Conservation (phyloP, 2,888 invertebrate species). For the Subacronicta megacephala region DNA sequence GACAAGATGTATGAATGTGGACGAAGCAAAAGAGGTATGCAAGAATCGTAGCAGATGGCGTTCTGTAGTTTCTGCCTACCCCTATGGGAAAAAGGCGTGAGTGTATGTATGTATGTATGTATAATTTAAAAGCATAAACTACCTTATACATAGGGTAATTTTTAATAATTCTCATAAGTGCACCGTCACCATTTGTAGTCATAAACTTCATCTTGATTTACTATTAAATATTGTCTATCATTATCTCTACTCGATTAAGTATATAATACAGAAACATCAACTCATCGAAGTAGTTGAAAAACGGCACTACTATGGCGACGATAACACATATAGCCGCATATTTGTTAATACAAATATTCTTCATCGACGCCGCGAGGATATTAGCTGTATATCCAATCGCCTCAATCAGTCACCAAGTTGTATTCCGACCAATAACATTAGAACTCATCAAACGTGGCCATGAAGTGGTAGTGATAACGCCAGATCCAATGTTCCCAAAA, state of each 20-base stretch:
- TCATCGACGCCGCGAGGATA: slow-evolving; percentile 65
- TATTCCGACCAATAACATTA: slow-evolving; percentile 69
- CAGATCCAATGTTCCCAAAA: slow-evolving; percentile 69
- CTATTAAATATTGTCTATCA: no score
- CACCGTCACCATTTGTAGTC: no score
- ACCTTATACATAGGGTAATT: no score
- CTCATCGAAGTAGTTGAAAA: slow-evolving; percentile 6
- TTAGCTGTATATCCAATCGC: slow-evolving; percentile 69
- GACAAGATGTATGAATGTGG: no score
- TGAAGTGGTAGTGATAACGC: slow-evolving; percentile 73
- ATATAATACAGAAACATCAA: slow-evolving; percentile 10
- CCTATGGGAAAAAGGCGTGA: no score
- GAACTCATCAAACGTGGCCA: slow-evolving; percentile 77
- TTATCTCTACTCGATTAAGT: slow-evolving; percentile 2
- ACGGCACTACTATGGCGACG: slow-evolving; percentile 13
- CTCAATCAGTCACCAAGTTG: slow-evolving; percentile 78
- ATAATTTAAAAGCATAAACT: no score
- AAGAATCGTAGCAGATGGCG: no score
- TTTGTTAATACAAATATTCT: slow-evolving; percentile 4
- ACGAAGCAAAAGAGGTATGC: no score
- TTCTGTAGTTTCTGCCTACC: no score
- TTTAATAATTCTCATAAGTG: no score
- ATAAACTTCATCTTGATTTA: no score
- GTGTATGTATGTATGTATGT: no score
- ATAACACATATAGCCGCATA: neutral